phyloP scores from a whole-genome alignment of 2,797 vertebrate genomes.

The Peromyscus aztecus region DNA sequence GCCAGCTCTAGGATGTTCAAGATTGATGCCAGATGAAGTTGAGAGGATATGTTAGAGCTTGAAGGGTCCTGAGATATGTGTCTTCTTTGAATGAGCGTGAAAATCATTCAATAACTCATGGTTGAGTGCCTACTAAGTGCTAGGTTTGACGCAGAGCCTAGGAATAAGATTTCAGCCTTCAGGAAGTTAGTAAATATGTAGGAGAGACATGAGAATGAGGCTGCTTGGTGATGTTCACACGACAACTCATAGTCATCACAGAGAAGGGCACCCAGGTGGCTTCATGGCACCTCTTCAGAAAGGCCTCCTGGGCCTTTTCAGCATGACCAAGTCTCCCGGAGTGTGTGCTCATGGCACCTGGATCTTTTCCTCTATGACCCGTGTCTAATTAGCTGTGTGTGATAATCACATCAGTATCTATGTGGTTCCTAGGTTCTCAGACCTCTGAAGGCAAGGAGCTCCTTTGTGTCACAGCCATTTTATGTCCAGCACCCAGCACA shows the following conservation, averaged over 20 bases:
- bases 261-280: not conserved
- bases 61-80: not conserved
- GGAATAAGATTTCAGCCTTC: not conserved
- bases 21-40: not conserved
- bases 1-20: not conserved
- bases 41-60: not conserved
- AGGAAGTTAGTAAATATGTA: not conserved
- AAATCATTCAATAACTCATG: not conserved
- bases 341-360: not conserved
- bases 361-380: not conserved
- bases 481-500: not conserved
- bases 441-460: not conserved
- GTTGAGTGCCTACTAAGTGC: not conserved
- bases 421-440: not conserved
- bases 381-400: not conserved
- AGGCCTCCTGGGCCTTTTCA: not conserved
- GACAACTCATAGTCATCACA: not conserved
- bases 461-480: not conserved
- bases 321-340: not conserved
- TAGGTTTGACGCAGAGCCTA: not conserved
- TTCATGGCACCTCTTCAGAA: not conserved
- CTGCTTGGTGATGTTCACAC: rapidly evolving
- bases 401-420: not conserved
- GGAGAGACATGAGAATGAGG: not conserved
- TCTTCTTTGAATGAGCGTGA: not conserved